These are phyloP conservation scores for Tenthredo distinguenda DNA, from an alignment of 2,888 invertebrate genomes.

Conservation along the genomic window DNA sequence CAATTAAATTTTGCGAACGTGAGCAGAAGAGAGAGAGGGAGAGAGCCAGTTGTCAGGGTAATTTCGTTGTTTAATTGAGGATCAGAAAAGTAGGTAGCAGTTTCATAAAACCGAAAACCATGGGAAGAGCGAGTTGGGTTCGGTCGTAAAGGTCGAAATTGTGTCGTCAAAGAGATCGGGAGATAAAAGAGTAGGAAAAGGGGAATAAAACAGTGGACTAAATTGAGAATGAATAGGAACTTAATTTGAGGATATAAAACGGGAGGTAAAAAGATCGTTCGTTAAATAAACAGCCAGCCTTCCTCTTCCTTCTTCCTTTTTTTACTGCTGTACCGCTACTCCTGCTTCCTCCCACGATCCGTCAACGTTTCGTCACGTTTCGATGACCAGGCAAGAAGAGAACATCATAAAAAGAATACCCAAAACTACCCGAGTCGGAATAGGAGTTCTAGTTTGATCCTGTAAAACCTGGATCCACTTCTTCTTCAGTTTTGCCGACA, in stretches of 20 bases:
- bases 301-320: neutral
- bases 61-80: constrained; percentile 10
- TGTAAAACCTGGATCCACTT: neutral
- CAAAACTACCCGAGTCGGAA: neutral
- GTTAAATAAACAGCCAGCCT: constrained; percentile 9
- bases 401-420: neutral
- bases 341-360: neutral
- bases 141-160: constrained; percentile 23
- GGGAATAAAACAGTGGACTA: constrained; percentile 21
- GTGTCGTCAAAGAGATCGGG: constrained; percentile 37
- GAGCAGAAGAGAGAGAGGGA: no score
- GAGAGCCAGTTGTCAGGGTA: neutral
- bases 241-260: constrained; percentile 20
- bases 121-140: neutral
- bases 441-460: neutral
- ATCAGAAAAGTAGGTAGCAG: constrained; percentile 17
- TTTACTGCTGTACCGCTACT: neutral
- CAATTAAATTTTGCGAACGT: neutral
- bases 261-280: constrained; percentile 23
- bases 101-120: constrained; percentile 25
- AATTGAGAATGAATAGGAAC: constrained; percentile 33
- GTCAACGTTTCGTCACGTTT: neutral
- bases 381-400: neutral
- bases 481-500: neutral
- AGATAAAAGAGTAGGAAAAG: constrained; percentile 1